These are phyloP conservation scores for Actinernus sp. DNA, from an alignment of 92 coral and sea anemone species.

Conservation along the genomic window DNA sequence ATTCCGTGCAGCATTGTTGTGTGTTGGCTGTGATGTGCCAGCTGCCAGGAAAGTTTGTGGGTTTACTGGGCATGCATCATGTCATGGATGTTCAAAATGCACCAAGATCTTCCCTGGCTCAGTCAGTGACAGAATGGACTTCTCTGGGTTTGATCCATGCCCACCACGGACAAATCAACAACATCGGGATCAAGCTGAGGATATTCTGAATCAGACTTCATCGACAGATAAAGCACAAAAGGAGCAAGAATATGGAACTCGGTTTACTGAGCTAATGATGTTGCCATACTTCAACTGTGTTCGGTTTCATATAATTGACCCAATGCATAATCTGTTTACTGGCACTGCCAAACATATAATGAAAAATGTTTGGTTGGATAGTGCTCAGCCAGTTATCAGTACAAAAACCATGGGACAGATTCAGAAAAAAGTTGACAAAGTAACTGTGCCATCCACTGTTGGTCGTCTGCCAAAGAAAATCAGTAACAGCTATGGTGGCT, in stretches of 20 bases:
- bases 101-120: slow-evolving; percentile 16
- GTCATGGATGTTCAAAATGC: slow-evolving; percentile 51
- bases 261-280: slow-evolving; percentile 63
- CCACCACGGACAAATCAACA: slow-evolving; percentile 13
- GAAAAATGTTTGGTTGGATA: slow-evolving; percentile 38
- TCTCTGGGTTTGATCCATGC: slow-evolving; percentile 23
- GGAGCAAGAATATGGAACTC: slow-evolving; percentile 40
- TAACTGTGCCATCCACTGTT: slow-evolving; percentile 31
- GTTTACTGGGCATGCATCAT: too few species aligned
- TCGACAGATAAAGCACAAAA: slow-evolving; percentile 1
- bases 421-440: slow-evolving; percentile 35
- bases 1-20: too few species aligned
- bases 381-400: not conserved
- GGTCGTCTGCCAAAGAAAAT: slow-evolving; percentile 61
- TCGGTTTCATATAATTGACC: slow-evolving; percentile 34
- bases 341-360: slow-evolving; percentile 52
- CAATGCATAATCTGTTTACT: slow-evolving; percentile 54
- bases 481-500: slow-evolving; percentile 43
- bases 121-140: slow-evolving; percentile 26
- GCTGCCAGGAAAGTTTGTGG: too few species aligned
- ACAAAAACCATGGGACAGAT: slow-evolving; percentile 1
- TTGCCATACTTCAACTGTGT: slow-evolving; percentile 70
- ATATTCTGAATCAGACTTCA: slow-evolving; percentile 18
- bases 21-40: too few species aligned
- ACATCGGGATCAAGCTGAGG: slow-evolving; percentile 24